Evolutionary conservation across 2,888 invertebrate genomes (phyloP), one percentile per base, ranked within the genome.

Genomic region (Eupithecia centaureata): DNA sequence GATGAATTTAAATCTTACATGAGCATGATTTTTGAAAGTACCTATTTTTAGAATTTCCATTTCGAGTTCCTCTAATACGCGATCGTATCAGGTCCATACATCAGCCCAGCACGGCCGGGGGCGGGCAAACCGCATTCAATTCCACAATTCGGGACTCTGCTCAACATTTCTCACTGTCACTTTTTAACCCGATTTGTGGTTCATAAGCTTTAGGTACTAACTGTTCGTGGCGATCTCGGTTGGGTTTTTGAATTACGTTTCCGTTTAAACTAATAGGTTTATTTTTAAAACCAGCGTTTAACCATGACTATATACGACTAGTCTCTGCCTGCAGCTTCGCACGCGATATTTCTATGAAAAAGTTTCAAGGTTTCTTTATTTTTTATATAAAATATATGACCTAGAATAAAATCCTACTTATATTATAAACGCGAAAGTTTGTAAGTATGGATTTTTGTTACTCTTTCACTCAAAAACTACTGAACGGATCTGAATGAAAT

Each of bases 91-190:
- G 32, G 59, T 10, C 59, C 67, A 71, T 72, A 73, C 65, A 65
- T 73, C 73, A 69, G 67, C 27, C 52, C 52, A 52, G 27, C 15
- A 15, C 27, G 52, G 27, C 35, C 18, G 60, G 25, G 66, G 68
- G 69, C 52, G 67, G 65, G 42, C 33, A 47, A 51, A 67, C 74
- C 73, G 66, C 73, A 76, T 77, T 76, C 76, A 72, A 77, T 77
- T 77, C 71, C 18, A 42, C 42, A 42, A 42, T 22, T 47, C 47
- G 59, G 70, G 59, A 72, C 73, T 72, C 51, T 64, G 54, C n/a
- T 56, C 15, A 7, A 63, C 75, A 75, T 77, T 76, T 76, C 69
- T 77, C 77, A 77, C 68, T 71, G 77, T 76, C 76, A 72, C 52
- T 68, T 73, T 69, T n/a, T 56, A 56, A 56, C 54, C 28, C 15